Conservation (phyloP, 2,797 vertebrate species). For the Molossus molossus region DNA sequence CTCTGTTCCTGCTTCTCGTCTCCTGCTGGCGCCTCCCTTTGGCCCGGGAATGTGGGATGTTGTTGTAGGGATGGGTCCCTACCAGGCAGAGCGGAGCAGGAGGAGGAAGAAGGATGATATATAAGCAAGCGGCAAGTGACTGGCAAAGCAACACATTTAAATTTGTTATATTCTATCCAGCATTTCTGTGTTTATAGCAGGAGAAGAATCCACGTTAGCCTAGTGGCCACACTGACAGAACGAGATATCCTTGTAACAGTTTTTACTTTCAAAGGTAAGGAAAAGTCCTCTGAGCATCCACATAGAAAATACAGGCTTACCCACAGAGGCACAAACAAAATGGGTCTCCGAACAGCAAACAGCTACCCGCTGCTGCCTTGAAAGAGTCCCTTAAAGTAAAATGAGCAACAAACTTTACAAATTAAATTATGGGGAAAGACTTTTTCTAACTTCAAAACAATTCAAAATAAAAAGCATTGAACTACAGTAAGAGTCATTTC, state of each 20-base stretch:
- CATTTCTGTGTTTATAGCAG: background rate
- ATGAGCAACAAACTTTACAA: background rate
- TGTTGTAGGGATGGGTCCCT: background rate
- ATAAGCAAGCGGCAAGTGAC: background rate
- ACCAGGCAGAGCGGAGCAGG: background rate
- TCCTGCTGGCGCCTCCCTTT: background rate
- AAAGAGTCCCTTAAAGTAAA: background rate
- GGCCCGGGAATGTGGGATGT: background rate
- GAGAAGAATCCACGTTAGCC: background rate
- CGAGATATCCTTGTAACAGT: background rate
- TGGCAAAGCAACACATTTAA: background rate
- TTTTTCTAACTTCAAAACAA: slow-evolving; percentile 33
- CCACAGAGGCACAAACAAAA: slow-evolving; percentile 1
- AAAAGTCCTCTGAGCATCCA: background rate
- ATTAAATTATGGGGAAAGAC: background rate
- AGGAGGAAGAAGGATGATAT: background rate
- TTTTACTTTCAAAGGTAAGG: background rate
- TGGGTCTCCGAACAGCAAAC: background rate
- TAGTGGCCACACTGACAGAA: background rate
- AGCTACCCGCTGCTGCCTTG: background rate
- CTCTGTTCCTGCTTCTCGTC: background rate
- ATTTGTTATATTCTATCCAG: background rate
- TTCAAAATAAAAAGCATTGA: background rate
- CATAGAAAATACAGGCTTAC: background rate
- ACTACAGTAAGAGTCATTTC: background rate